Percentiles rank a stretch among this genome's conserved stretches.
phyloP scores from a whole-genome alignment of 2,113 vertebrate species.

The Opisthocomus hoazin region DNA sequence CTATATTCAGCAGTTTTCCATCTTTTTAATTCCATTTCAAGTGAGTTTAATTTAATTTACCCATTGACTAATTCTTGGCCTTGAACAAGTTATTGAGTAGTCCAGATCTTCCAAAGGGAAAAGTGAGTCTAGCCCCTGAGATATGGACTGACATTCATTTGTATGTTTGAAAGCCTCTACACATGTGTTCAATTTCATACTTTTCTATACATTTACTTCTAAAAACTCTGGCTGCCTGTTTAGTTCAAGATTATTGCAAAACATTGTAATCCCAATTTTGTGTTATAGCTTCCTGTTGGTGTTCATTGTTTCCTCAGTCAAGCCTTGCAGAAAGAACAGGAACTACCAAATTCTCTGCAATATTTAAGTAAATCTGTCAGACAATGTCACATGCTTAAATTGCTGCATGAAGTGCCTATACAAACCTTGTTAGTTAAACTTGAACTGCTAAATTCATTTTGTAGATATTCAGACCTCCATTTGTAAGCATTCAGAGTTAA shows the following conservation, averaged over 20 bases:
- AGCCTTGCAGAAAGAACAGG: not conserved
- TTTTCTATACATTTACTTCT: not conserved
- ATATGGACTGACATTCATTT: not conserved
- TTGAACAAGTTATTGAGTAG: not conserved
- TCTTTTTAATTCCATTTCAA: slow-evolving; percentile 75
- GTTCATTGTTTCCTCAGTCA: not conserved
- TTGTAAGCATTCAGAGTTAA: not conserved
- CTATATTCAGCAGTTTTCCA: slow-evolving; percentile 64
- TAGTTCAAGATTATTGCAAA: not conserved
- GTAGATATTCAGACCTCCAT: not conserved
- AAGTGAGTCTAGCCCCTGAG: not conserved
- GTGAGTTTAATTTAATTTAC: slow-evolving; percentile 71
- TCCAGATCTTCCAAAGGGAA: slow-evolving; percentile 31
- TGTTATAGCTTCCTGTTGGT: not conserved
- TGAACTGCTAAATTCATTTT: not conserved
- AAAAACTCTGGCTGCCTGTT: not conserved
- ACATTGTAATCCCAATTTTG: not conserved
- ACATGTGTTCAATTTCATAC: not conserved
- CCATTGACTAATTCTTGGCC: slow-evolving; percentile 56
- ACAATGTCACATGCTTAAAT: not conserved
- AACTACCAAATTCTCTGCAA: not conserved
- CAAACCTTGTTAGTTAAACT: not conserved
- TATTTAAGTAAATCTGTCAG: not conserved
- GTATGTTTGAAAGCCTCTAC: not conserved
- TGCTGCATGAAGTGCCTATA: not conserved